Evolutionary conservation across 2,113 vertebrate genomes (phyloP).

Genomic region (Neolamprologus variostigma): DNA sequence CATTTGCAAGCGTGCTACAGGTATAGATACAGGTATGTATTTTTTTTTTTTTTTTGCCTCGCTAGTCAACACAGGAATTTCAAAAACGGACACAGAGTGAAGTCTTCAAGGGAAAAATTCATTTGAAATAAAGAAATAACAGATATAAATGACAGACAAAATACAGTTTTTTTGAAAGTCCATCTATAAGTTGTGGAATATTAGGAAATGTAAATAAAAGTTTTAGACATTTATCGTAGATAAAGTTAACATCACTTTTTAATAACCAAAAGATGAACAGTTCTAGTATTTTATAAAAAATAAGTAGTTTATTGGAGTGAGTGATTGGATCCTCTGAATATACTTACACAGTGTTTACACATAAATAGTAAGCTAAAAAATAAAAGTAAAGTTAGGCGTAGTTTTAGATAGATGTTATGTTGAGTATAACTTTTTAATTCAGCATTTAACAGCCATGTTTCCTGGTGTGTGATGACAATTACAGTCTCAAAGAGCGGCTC

Average conservation of each 20-base stretch:
- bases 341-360: neutral
- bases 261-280: neutral
- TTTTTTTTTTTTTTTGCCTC: neutral
- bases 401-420: neutral
- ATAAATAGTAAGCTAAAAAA: neutral
- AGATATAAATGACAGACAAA: neutral
- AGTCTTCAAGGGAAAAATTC: neutral
- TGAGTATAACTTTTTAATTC: neutral
- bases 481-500: neutral
- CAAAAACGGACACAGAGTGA: neutral
- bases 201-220: neutral
- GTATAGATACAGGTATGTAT: neutral
- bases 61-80: neutral
- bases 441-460: neutral
- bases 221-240: neutral
- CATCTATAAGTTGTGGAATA: neutral
- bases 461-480: neutral
- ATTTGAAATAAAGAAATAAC: neutral
- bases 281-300: neutral
- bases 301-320: neutral
- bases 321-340: neutral
- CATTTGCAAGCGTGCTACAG: neutral
- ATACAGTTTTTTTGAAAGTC: neutral
- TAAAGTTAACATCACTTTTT: neutral
- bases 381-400: neutral